Base-by-base conservation (phyloP, 1,140 invertebrate genomes). In the Globodera rostochiensis region DNA sequence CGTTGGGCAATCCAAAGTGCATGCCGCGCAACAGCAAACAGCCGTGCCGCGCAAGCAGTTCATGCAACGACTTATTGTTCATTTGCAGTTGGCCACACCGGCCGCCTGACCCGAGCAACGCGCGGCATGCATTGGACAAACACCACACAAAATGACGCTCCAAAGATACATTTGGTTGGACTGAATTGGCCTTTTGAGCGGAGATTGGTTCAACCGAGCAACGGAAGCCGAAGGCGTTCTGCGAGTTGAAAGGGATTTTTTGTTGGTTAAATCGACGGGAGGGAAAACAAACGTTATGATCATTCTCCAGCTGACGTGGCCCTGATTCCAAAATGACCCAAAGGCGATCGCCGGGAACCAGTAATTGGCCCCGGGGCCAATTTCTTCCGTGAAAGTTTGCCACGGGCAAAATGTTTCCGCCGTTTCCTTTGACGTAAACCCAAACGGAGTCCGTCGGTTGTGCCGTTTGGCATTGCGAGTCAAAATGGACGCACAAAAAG, bases 401-500 rank as follows among this genome's bases (percentile, higher is more conserved):
- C 69, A 71, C 69, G 8, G 69, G 69, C 36, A 71, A 9, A n/a
- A 71, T 21, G 13, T 64, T 64, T 19, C 5, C 57, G 15, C 19
- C 19, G 57, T 19, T 19, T 64, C 57, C 80, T 45, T 80, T 67
- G 77, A 91, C 84, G 67, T 90, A 97, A 15, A 98, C 91, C 84
- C 95, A 94, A 0, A 98, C 91, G 11, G 93, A 94, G 91, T 98
- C 96, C 91, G 98, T 96, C 0, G 94, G 93, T 90, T 98, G 96
- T 0, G 95, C 94, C 0, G 96, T 98, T 66, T 95, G 93, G 91
- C 95, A 96, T 74, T 94, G 93, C 0, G 94, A 92, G 88, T 97
- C 95, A 91, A 98, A 97, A 91, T 98, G 95, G 9, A 98, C 90
- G 1, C 94, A 94, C 87, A 98, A 92, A 95, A 96, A 97, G 83